Base-by-base conservation (phyloP, 2,888 invertebrate species). In the Philereme transversata region DNA sequence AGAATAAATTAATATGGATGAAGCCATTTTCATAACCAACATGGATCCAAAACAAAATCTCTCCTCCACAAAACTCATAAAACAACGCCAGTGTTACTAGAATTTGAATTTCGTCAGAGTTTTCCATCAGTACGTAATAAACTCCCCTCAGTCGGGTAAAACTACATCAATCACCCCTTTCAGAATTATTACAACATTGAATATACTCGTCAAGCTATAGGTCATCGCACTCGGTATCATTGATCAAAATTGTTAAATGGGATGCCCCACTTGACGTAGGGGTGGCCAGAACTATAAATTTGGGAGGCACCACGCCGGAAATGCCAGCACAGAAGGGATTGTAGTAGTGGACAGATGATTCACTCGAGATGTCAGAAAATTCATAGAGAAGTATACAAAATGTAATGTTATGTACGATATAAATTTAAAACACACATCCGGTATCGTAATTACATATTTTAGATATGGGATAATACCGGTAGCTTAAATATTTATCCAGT, bases 191-290 rank as follows among this genome's bases (percentile, higher is more conserved):
- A 49, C 46, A 45, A 51, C 57, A 50, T 46, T 41, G 49, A 61
- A 62, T 55, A 62, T 44, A 58, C 58, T 62, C 57, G 54, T 65
- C 62, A 63, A 60, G 59, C 58, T 63, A 62, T 62, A 69, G 68
- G 70, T 69, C 65, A 54, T 65, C 62, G 60, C 60, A 64, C 40
- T 8, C 60, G 56, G 70, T 73, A 81, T 83, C 82, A 68, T 74
- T 72, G 72, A 85, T 84, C 86, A 79, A 81, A 83, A 83, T 83
- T 82, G 84, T 75, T 81, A 74, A 84, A 83, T 76, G 81, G 76
- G 72, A 66, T 69, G 72, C 70, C 77, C 80, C 77, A 79, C 79
- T 82, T 81, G 82, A 84, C 79, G 74, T 71, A 67, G 67, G 75
- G 74, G 71, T 69, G 70, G 77, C 68, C 71, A 66, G 74, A 83